Evolutionary conservation across 2,888 invertebrate species (phyloP).

Genomic region (Automeris io): DNA sequence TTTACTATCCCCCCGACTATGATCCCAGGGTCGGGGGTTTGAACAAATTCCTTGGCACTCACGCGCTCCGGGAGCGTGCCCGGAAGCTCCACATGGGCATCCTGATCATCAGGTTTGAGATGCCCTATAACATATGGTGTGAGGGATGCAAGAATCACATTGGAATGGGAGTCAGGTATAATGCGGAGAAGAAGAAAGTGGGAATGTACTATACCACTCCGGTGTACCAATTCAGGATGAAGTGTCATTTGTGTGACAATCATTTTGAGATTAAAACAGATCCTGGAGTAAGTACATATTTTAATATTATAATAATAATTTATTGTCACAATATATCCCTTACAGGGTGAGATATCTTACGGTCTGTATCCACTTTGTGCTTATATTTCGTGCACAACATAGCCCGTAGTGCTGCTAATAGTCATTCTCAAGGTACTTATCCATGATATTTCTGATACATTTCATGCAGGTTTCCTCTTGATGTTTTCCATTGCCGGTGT

Average conservation of each 20-base stretch:
- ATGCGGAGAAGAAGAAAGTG: constrained; percentile 93
- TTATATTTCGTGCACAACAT: no score
- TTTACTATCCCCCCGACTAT: constrained; percentile 99
- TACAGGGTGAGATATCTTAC: no score
- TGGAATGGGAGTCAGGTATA: constrained; percentile 99
- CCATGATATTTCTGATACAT: no score
- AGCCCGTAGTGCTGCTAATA: no score
- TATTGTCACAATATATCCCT: no score
- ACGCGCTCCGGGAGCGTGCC: constrained; percentile 96
- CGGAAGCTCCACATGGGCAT: constrained; percentile 97
- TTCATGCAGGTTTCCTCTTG: no score
- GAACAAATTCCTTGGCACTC: constrained; percentile 95
- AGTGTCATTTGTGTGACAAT: constrained; percentile 98
- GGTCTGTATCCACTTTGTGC: no score
- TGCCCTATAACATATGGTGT: constrained; percentile 99
- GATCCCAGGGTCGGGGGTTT: constrained; percentile 96
- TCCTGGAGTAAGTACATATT: constrained; percentile 84
- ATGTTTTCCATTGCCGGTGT: no score
- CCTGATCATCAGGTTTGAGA: constrained; percentile 97
- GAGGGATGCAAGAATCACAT: constrained; percentile 98
- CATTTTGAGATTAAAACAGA: constrained; percentile 99
- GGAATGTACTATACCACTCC: constrained; percentile 99
- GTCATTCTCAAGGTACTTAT: no score
- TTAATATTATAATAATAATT: no score
- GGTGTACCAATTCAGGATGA: constrained; percentile 98